Base-by-base conservation (phyloP, 2,797 vertebrate species). In the Labroides dimidiatus region DNA sequence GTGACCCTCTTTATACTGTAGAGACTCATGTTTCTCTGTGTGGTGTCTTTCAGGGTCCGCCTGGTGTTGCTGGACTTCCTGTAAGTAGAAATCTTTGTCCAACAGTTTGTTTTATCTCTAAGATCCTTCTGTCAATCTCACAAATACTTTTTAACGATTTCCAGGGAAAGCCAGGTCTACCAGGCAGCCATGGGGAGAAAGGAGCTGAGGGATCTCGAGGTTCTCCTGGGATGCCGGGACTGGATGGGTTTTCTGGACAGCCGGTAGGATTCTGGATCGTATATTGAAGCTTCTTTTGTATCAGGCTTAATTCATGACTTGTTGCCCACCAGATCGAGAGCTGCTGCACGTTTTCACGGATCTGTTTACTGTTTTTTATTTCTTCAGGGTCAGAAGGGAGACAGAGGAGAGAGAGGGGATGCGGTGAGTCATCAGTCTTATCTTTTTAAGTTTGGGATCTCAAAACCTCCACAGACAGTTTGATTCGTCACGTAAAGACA, bases 101-200 rank as follows among this genome's bases (percentile, higher is more conserved):
- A 33, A 5, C 30, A 5, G 30, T 33, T 33, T 33, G 4, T 33
- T 33, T 33, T 9, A 6, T 5, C 30, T 33, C 30, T 33, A 4
- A 4, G 2, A 5, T 43, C 24, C 4, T 15, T 15, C 3, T 17
- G 7, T 64, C 4, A 23, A 4, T 60, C 1, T 69, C 1, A 48
- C 11, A 17, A 15, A 50, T 42, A 33, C 36, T 63, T 36, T 49
- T 1, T 66, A 23, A 0, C 65, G 11, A 39, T 69, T 51, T 72
- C 1, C 42, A 94, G 94, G 96, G 96, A 41, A 92, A 75, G 11
- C 72, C 95, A 0, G 97, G 97, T 52, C 75, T 92, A 0, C 87
- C 93, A 0, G 96, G 96, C 37, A 80, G 43, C 12, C 86, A 92
- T 0, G 97, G 96, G 43, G 61, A 81, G 0, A 96, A 97, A 92